Evolutionary conservation across 2,113 vertebrate genomes (phyloP).

Genomic region (Zosterops pallidus): DNA sequence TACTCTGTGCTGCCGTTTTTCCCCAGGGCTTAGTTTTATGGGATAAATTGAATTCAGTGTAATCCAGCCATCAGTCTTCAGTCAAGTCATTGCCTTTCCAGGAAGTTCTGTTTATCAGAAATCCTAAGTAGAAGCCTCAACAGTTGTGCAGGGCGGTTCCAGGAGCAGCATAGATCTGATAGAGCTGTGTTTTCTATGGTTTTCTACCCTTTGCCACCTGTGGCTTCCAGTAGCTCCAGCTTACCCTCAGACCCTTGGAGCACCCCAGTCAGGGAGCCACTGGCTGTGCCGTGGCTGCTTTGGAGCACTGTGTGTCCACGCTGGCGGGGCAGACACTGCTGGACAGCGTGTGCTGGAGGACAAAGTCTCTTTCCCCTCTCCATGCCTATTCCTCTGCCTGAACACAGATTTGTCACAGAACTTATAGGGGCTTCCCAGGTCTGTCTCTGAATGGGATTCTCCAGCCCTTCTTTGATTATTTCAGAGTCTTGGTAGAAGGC

Average conservation of each 20-base stretch:
- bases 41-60: neutral
- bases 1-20: neutral
- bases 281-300: neutral
- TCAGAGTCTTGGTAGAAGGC: neutral
- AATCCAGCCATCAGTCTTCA: neutral
- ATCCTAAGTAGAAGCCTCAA: neutral
- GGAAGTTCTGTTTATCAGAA: neutral
- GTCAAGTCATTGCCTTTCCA: neutral
- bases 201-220: neutral
- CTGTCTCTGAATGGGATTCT: neutral
- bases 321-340: neutral
- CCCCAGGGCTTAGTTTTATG: neutral
- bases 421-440: neutral
- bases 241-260: neutral
- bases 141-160: neutral
- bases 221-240: neutral
- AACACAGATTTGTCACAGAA: neutral
- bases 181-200: neutral
- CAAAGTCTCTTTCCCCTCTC: neutral
- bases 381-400: neutral
- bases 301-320: fast-evolving
- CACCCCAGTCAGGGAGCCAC: neutral
- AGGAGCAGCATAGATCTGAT: neutral
- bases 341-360: fast-evolving
- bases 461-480: neutral